phyloP scores from a whole-genome alignment of 2,797 vertebrate species.

The Esox lucius region DNA sequence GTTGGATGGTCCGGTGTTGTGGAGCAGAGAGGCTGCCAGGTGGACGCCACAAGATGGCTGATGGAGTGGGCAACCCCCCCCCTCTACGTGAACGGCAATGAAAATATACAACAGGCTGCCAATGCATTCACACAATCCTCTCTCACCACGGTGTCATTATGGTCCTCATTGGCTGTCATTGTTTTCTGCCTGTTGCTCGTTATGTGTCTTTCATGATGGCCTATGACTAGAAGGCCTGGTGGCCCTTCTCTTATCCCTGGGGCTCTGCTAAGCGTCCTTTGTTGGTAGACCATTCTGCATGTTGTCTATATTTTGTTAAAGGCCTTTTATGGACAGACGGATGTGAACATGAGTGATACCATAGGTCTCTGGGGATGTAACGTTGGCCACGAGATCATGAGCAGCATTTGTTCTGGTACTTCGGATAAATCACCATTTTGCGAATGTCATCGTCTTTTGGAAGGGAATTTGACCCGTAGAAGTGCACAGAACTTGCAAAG shows the following conservation, averaged over 20 bases:
- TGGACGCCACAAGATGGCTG: conserved; percentile 30
- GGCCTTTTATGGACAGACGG: conserved; percentile 10
- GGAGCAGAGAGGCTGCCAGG: conserved; percentile 39
- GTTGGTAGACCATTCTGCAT: conserved; percentile 10
- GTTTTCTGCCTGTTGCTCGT: neutral
- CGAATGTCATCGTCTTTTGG: too few relatives aligned
- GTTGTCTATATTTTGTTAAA: conserved; percentile 29
- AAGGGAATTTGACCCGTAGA: too few relatives aligned
- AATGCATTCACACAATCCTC: neutral
- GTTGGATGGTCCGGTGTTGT: conserved; percentile 41
- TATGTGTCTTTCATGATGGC: neutral
- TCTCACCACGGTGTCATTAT: neutral
- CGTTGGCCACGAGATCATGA: too few relatives aligned
- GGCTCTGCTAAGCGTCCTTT: neutral
- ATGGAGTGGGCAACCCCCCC: neutral
- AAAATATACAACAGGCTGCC: neutral
- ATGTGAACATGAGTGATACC: too few relatives aligned
- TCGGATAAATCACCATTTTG: too few relatives aligned
- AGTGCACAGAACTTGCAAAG: too few relatives aligned
- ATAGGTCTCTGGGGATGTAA: too few relatives aligned
- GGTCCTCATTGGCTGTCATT: neutral
- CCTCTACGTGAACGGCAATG: neutral
- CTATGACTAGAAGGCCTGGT: neutral
- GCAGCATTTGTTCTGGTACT: too few relatives aligned
- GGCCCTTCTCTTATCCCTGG: neutral